Percentiles rank a stretch among this genome's conserved stretches.
Conservation (phyloP, 2,888 invertebrate species). For the Cryptocheilus praepositus region DNA sequence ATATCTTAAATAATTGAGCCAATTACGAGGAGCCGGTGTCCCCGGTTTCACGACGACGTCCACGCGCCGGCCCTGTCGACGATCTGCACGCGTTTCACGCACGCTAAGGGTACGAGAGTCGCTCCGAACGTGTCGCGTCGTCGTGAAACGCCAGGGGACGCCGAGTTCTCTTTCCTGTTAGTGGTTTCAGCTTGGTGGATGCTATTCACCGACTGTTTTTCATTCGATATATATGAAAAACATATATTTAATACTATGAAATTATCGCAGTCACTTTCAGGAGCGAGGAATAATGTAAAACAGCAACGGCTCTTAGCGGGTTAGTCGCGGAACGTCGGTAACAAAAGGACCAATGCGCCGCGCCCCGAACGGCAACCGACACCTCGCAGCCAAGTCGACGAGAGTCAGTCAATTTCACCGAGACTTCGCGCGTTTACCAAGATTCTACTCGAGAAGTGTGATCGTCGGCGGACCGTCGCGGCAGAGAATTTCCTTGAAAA, state of each 20-base stretch:
- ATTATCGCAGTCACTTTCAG: constrained; percentile 53
- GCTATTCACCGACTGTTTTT: constrained; percentile 9
- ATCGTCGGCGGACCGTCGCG: no score
- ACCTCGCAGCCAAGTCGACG: no score
- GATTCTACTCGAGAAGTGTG: no score
- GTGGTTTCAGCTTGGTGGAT: constrained; percentile 15
- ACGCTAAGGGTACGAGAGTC: no score
- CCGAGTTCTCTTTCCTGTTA: constrained; percentile 24
- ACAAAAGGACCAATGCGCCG: constrained; percentile 29
- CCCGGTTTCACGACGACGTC: constrained; percentile 41
- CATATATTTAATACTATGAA: constrained; percentile 56
- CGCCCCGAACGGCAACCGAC: constrained; percentile 29
- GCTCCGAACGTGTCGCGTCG: neutral
- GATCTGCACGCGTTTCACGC: constrained; percentile 16
- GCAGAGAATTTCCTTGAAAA: neutral
- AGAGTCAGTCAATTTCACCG: no score
- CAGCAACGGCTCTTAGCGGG: constrained; percentile 29
- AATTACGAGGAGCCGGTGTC: constrained; percentile 59
- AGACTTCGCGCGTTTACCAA: no score
- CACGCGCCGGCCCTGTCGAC: constrained; percentile 1
- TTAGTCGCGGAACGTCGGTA: constrained; percentile 30
- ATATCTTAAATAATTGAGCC: constrained; percentile 67
- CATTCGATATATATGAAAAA: constrained; percentile 26
- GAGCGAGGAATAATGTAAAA: constrained; percentile 48
- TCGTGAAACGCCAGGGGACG: neutral